These are phyloP conservation scores for Penelope pileata DNA, from an alignment of 2,113 vertebrate genomes.

Conservation along the genomic window DNA sequence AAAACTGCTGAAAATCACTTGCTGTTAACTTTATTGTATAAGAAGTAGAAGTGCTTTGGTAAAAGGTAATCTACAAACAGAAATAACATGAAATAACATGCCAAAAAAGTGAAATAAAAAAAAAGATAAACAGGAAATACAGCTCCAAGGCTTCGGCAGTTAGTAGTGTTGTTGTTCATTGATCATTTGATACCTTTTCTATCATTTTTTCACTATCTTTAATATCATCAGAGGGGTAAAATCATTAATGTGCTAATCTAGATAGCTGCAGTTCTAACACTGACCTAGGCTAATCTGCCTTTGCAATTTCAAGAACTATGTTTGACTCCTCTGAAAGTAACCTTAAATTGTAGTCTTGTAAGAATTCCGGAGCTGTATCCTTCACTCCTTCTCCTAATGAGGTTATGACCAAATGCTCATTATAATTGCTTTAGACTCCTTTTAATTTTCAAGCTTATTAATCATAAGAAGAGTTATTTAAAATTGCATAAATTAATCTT, in stretches of 20 bases:
- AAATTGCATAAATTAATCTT: conserved; percentile 99
- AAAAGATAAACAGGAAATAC: neutral
- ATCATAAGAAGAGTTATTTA: conserved; percentile 99
- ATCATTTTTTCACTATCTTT: conserved; percentile 46
- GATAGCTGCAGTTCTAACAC: conserved; percentile 82
- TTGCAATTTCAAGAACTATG: conserved; percentile 76
- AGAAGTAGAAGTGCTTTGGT: neutral
- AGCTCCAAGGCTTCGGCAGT: neutral
- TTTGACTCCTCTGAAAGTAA: conserved; percentile 82
- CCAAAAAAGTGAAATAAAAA: neutral
- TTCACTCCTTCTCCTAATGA: conserved; percentile 92
- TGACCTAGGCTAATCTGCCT: conserved; percentile 84
- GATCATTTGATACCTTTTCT: neutral
- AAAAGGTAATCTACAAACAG: neutral
- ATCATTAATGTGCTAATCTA: conserved; percentile 88
- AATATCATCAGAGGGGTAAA: conserved; percentile 72
- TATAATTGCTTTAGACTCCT: conserved; percentile 99
- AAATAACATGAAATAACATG: accelerated
- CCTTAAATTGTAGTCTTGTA: conserved; percentile 85
- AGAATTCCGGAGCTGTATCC: conserved; percentile 83
- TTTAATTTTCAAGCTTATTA: conserved; percentile 99
- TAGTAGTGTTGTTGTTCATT: conserved; percentile 6
- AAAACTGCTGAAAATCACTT: neutral
- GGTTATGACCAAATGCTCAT: conserved; percentile 98
- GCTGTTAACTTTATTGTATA: accelerated